Evolutionary conservation across 2,888 invertebrate genomes (phyloP).

Genomic region (Panzeria rudis): DNA sequence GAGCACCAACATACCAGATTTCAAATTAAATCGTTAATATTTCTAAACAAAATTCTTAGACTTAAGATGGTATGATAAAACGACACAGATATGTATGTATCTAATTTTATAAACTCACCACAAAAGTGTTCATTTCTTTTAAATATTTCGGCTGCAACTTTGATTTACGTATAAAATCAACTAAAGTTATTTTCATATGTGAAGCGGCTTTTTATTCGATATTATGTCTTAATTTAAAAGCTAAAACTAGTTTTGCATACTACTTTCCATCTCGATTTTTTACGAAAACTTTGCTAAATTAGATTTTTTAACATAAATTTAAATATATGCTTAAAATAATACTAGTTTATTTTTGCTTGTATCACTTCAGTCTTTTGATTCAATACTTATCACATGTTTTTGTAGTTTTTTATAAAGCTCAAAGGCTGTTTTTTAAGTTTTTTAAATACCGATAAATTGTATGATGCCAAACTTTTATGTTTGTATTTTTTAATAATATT

Average conservation of each 20-base stretch:
- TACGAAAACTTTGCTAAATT: conserved; percentile 24
- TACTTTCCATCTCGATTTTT: conserved; percentile 12
- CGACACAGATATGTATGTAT: no score
- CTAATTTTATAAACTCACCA: conserved; percentile 31
- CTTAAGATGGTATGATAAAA: no score
- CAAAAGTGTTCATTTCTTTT: conserved; percentile 48
- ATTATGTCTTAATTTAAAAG: conserved; percentile 5
- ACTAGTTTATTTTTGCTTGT: conserved; percentile 8
- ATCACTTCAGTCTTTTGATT: no score
- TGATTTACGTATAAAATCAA: conserved; percentile 19
- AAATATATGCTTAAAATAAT: not conserved
- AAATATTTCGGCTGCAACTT: not conserved
- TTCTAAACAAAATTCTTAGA: no score
- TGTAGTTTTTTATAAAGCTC: no score
- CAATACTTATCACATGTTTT: no score
- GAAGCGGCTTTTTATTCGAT: conserved; percentile 28
- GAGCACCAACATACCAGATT: no score
- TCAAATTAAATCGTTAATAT: no score
- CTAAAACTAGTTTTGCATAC: conserved; percentile 35
- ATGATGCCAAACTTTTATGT: no score
- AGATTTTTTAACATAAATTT: not conserved
- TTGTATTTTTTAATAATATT: no score
- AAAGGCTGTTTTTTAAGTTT: no score
- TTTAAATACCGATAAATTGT: no score
- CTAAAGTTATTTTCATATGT: conserved; percentile 23